Base-by-base conservation (phyloP, 2,113 vertebrate genomes). In the Rousettus leschenaultii region DNA sequence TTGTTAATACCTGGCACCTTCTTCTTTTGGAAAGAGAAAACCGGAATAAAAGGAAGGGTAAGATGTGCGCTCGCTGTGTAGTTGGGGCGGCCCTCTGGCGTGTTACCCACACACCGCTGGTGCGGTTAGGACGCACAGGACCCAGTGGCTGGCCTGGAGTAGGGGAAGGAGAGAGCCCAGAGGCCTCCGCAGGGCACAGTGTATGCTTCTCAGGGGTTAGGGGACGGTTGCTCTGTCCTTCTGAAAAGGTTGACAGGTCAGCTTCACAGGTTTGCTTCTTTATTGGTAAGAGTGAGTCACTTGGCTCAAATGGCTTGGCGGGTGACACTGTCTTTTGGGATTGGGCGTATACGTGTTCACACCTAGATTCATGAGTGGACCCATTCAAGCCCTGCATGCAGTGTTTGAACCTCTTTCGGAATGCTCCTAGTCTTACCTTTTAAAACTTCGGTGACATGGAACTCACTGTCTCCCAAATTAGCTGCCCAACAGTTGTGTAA, bases 21-120 rank as follows among this genome's bases (percentile, higher is more conserved):
- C 16, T 73, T 59, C 33, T 89, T 87, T 45, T 68, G 35, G 57
- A 74, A 84, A 48, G 61, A 88, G 75, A 75, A 84, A 90, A 48
- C 19, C 18, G 21, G 70, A 79, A 83, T 63, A 38, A 45, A 63
- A 55, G 75, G 38, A 80, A 38, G 33, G 26, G 30, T 83, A 61
- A 92, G 40, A n/a, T n/a, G 70, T 68, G 19, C 48, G 28, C 33
- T 53, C 57, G 11, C 6, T 26, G 1, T 12, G 40, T 16, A 43
- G 74, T 24, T 24, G 15, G 30, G n/a, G 63, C 22, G 16, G 12
- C 7, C 43, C 65, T 45, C 28, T 10, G 38, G 30, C 24, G 0
- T 16, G 35, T n/a, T 26, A 35, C 15, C n/a, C 2, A 1, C 7
- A 6, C 3, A 7, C 24, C 5, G 1, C 18, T 6, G 51, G 7